Base-by-base conservation (phyloP, 2,113 vertebrate species). In the Amazona guildingii region DNA sequence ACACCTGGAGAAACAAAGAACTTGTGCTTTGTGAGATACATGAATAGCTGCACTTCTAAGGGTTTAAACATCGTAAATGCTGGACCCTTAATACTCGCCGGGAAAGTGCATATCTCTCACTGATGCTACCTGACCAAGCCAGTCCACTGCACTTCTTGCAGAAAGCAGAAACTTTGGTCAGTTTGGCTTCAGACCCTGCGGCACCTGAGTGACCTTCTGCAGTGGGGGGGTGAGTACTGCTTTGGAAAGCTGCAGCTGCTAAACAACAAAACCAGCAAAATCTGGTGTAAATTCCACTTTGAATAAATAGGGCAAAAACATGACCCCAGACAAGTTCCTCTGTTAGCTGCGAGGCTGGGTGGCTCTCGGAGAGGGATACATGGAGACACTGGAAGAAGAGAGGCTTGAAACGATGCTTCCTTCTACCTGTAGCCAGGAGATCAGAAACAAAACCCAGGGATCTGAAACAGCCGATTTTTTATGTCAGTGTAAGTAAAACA, bases 1-100 rank as follows among this genome's bases (percentile, higher is more conserved):
- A 41, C 28, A 61, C 3, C 14, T 43, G 54, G 49, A 73, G 27
- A 44, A 66, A 29, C 44, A 29, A 66, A 0, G 0, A 68, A 39
- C 39, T 55, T 2, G 9, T 59, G 27, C 44, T 70, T 64, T 61
- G 39, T 19, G 33, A 62, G 57, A 33, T 17, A 31, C 10, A 10
- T 3, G 21, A 29, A 15, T 15, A 86, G 49, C 21, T 79, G 67
- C 17, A 27, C 9, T 67, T 70, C 31, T 20, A 27, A 62, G 11
- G 2, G 24, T 39, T 76, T 70, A 67, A 59, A 37, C 25, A 35
- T 8, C n/a, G 13, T 55, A 51, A 64, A 20, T 86, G 17, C 24
- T 77, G 44, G 37, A 39, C 13, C 33, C 41, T 57, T 72, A 74
- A 13, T 49, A 21, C 12, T 73, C 49, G 10, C 24, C 81, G 57